Evolutionary conservation across 2,113 vertebrate genomes (phyloP), one percentile per base, ranked within the genome.

Genomic region (Pyxicephalus adspersus): DNA sequence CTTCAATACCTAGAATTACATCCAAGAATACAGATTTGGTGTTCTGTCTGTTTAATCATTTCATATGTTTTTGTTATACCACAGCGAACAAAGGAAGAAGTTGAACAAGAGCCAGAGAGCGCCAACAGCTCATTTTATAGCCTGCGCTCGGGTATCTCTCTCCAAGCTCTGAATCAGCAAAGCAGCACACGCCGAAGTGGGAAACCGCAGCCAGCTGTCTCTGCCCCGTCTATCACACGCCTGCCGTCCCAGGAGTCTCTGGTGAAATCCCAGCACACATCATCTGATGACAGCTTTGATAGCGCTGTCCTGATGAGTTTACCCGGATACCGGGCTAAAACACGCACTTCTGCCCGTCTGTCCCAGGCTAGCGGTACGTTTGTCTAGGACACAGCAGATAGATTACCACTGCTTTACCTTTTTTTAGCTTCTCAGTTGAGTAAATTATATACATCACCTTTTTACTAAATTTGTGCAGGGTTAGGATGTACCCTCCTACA

Each of bases 291-390:
- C 0, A 13, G 81, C 70, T 29, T 85, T 0, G 68, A 85, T 31
- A 88, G 88, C 5, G 89, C 95, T 0, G 87, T 92, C 0, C 90
- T 99, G 34, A 86, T 92, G 28, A 91, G 89, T 45, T 91, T 99
- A 9, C 97, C 97, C 0, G 97, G 97, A 1, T 99, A 96, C 86
- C 92, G 96, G 6, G 92, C 93, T 0, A 89, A 94, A 26, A 97
- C 96, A 4, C 89, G 91, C 3, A 88, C 89, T 58, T 92, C 92
- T 28, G 55, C 88, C 58, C 68, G 88, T 19, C 87, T 2, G 11
- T 90, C 84, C 77, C 90, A 83, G 83, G 85, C 75, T 45, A 90
- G 84, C 4, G 89, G 93, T 93, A n/a, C 17, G 88, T 81, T 23
- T 17, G n/a, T 9, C 38, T 0, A 13, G 38, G 38, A 13, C 38